A percentile compares a stretch with the other conserved stretches of the same genome.
Conservation (phyloP, 2,113 vertebrate genomes). For the Sarotherodon lohbergeri region DNA sequence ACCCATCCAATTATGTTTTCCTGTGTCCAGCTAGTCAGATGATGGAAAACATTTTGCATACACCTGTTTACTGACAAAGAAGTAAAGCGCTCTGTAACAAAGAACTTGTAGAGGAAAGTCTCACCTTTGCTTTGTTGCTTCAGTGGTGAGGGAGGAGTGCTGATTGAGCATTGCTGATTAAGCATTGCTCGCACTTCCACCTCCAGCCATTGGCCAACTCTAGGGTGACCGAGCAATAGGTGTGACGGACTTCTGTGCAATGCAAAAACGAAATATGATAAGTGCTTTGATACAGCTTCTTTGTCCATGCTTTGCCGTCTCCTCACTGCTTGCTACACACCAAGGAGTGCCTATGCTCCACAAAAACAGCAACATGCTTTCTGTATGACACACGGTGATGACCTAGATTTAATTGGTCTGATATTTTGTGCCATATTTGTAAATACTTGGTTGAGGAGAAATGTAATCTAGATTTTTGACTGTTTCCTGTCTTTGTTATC, state of each 20-base stretch:
- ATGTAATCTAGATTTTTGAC: not conserved
- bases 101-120: not conserved
- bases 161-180: not conserved
- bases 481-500: not conserved
- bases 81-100: not conserved
- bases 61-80: not conserved
- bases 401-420: not conserved
- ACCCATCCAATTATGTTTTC: rapidly evolving
- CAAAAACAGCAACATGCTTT: not conserved
- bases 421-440: not conserved
- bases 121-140: not conserved
- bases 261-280: rapidly evolving
- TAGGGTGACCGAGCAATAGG: not conserved
- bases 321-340: not conserved
- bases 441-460: not conserved
- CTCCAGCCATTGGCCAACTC: not conserved
- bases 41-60: not conserved
- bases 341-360: rapidly evolving
- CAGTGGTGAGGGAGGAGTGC: not conserved
- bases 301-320: not conserved
- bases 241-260: not conserved
- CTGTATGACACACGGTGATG: not conserved
- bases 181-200: not conserved
- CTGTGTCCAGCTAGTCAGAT: not conserved
- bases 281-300: not conserved